Conservation (phyloP, 1,140 invertebrate genomes). For the Lepidotrigona ventralis region DNA sequence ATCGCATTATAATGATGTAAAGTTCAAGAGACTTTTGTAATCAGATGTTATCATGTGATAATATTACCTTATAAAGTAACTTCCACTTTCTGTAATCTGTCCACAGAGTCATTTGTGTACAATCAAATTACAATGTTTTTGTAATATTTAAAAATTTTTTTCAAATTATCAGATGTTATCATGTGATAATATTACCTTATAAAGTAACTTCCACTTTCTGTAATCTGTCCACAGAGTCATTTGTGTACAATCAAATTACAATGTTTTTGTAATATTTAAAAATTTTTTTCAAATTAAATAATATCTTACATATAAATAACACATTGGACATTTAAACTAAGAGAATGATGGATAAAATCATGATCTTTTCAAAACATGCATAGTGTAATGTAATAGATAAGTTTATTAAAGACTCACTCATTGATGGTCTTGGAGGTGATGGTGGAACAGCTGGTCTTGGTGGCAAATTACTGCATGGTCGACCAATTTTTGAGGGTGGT, state of each 20-base stretch:
- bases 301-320: not conserved
- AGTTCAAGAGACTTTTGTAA: no score
- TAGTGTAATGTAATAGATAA: not conserved
- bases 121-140: not conserved
- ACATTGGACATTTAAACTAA: not conserved
- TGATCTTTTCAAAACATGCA: not conserved
- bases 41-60: not conserved
- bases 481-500: constrained; percentile 83
- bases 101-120: not conserved
- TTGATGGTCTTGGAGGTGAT: constrained; percentile 78
- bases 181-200: not conserved
- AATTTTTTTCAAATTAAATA: not conserved
- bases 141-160: not conserved
- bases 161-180: not conserved
- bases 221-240: not conserved
- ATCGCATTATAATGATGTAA: not conserved
- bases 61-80: not conserved
- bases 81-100: not conserved
- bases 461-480: constrained; percentile 81
- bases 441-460: constrained; percentile 82
- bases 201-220: not conserved
- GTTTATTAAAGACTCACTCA: constrained; percentile 66
- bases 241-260: not conserved
- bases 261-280: not conserved
- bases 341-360: not conserved